Evolutionary conservation across 2,797 vertebrate genomes (phyloP).

Genomic region (Perodicticus potto): DNA sequence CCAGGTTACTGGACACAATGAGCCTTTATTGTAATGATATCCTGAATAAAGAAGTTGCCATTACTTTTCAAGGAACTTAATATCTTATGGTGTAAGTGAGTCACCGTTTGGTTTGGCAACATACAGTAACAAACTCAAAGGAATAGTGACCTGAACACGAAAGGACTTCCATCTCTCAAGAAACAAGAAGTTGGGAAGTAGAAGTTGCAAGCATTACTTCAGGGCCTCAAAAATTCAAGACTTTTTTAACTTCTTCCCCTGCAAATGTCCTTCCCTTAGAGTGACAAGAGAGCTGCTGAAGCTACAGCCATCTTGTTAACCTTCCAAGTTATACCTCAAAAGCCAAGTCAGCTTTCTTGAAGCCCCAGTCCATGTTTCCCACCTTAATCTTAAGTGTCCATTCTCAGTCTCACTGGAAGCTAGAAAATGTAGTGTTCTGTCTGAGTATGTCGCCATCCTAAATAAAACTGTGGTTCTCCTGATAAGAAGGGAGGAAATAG

Average conservation of each 20-base stretch:
- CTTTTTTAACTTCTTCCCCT: background rate
- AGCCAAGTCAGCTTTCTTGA: background rate
- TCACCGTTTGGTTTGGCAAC: slow-evolving; percentile 26
- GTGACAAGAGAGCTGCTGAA: background rate
- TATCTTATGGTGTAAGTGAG: background rate
- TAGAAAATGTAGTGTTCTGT: background rate
- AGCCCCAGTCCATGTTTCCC: background rate
- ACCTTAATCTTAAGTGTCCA: background rate
- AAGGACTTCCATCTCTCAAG: background rate
- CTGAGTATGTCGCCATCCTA: background rate
- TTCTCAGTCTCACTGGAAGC: background rate
- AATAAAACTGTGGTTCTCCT: background rate
- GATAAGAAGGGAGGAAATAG: background rate
- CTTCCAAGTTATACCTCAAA: background rate
- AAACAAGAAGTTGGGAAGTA: background rate
- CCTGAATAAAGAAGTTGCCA: background rate
- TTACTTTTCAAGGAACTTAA: slow-evolving; percentile 56
- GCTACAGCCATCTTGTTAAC: background rate
- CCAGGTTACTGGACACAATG: background rate
- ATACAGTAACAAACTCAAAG: slow-evolving; percentile 33
- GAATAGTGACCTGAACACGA: background rate
- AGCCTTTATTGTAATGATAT: slow-evolving; percentile 7
- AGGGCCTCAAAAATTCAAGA: slow-evolving; percentile 33
- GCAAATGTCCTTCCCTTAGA: background rate
- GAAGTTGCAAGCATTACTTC: background rate